Base-by-base conservation (phyloP, 1,140 invertebrate species). In the Micrasema minimum region DNA sequence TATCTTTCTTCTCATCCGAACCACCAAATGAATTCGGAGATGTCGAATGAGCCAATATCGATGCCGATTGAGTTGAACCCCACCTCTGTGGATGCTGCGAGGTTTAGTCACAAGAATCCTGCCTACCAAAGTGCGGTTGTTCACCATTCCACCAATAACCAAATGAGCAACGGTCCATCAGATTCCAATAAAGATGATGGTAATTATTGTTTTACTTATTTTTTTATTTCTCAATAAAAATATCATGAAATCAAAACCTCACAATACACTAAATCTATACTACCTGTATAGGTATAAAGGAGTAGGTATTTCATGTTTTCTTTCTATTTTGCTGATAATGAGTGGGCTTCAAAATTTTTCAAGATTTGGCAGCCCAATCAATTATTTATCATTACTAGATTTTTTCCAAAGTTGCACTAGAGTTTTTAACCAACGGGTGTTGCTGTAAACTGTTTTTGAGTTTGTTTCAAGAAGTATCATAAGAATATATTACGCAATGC, bases 31-130 rank as follows among this genome's bases (percentile, higher is more conserved):
- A 51, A 62, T 26, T 55, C 48, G n/a, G 72, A 76, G 43, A 76
- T 76, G 75, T 84, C 83, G 0, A 79, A 82, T 55, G 83, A 85
- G 43, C 83, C 83, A 3, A 82, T 84, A 2, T 85, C 83, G 0
- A 85, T 84, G 83, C 84, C 82, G 12, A 82, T 77, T 1, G 82
- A 81, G 50, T 69, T 85, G 50, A 77, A 66, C 55, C 66, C 78
- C 3, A 77, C 76, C 35, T 77, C 74, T 51, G 82, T 81, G 12
- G 81, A 83, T n/a, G 81, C 81, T 12, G 76, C 77, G 16, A 76
- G 81, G 7, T 92, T 92, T 78, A 90, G 88, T 74, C 88, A 92
- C 76, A 88, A 90, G 37, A 91, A 89, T 77, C 91, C 90, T 0
- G 85, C 88, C 11, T 92, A 93, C 77, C 90, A 91, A 78, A 91